Base-by-base conservation (phyloP, 2,888 invertebrate genomes). In the Ecliptopera silaceata region DNA sequence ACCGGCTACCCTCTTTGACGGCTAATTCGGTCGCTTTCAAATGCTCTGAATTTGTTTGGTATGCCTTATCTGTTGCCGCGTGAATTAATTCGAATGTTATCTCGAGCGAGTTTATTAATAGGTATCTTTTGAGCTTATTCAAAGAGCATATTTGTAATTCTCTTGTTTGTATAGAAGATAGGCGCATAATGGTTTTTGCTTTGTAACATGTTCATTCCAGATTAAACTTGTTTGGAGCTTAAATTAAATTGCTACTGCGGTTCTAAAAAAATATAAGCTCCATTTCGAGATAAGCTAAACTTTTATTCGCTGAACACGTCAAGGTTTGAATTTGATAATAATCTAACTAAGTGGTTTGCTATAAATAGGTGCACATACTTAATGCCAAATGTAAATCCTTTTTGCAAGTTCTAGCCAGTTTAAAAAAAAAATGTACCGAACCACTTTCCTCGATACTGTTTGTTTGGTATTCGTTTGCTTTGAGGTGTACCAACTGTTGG, bases 401-500 rank as follows among this genome's bases (percentile, higher is more conserved):
- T 41, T 41, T 10, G 42, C 39, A 39, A 38, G 11, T 11, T 17
- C 8, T 17, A 8, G 8, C 32, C n/a, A 32, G 52, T 31, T 44
- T 61, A 59, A 55, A 68, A 73, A 74, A 77, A 77, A 77, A 79
- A 81, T 10, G 15, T 42, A 82, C 75, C 70, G 71, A 69, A 76
- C 79, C 77, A 81, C 84, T 83, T 84, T 82, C 75, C 79, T 75
- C 76, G 69, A 80, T 79, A 73, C 66, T 80, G 79, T 80, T 84
- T 88, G 86, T 87, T 89, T 87, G 79, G 68, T 80, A 82, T 76
- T 74, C 78, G 84, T 86, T 86, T 84, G 82, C 76, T 77, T 75
- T 85, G 88, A 90, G 83, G 77, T 77, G 72, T 82, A 82, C 87
- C 89, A 89, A 87, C 88, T 85, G 86, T 59, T 61, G 55, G 61